Base-by-base conservation (phyloP, 2,797 vertebrate genomes). In the Rhynchotus rufescens region DNA sequence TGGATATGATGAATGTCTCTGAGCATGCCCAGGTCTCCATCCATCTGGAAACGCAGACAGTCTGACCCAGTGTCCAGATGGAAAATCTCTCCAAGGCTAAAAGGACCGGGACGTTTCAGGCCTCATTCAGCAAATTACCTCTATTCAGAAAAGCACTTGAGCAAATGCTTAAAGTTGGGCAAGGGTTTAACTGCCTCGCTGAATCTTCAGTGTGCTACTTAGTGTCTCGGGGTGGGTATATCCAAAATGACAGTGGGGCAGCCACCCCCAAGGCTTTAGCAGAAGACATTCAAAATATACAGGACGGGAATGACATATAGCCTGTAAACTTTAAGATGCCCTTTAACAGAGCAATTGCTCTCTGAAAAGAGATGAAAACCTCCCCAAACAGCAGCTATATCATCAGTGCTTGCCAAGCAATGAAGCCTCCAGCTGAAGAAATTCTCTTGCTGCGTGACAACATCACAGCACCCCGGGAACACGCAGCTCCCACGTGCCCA, bases 391-490 rank as follows among this genome's bases (percentile, higher is more conserved):
- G 49, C 93, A 82, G 67, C 22, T 15, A 56, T 69, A 91, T 84
- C 68, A 7, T 6, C 12, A 32, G 52, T 28, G 67, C 75, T 73
- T 84, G 94, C 83, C 89, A 94, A 75, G 91, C 10, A n/a, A 28
- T 17, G 47, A 76, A 74, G 57, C 21, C 78, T 86, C n/a, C 84
- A 91, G 89, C 89, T 64, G 80, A 91, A 92, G 85, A 28, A 68
- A 69, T 72, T 36, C 25, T 15, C 60, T 82, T 25, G 26, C 52
- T 68, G 79, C 88, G 85, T 77, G 54, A 60, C 88, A 89, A 44
- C 47, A 6, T 9, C 51, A 76, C 12, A 66, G 42, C 83, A 69
- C 10, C 0, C 7, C 16, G 71, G 84, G 78, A 52, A 62, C 89
- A 44, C 40, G 71, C 71, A 92, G 75, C 87, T 80, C 49, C 34